phyloP scores from a whole-genome alignment of 1,140 invertebrate species.

The Orchesella cincta region DNA sequence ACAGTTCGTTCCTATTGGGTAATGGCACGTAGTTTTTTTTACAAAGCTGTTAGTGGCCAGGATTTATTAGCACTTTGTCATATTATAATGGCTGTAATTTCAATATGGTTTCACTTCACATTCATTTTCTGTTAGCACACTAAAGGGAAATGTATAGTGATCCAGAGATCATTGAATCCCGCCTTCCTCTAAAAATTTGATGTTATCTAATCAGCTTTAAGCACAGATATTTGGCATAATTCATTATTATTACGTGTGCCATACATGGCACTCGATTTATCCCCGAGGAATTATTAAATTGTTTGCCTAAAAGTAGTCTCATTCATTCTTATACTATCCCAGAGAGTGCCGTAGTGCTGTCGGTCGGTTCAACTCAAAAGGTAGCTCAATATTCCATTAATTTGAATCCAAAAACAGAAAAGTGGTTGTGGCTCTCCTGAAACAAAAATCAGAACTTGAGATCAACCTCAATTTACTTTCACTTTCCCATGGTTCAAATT shows the following conservation, averaged over 20 bases:
- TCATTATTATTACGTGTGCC: conserved; percentile 1
- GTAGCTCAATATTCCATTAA: not conserved
- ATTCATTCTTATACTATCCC: not conserved
- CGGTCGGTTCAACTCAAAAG: not conserved
- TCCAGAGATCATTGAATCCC: not conserved
- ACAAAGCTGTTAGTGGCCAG: too few relatives aligned
- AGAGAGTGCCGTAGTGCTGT: not conserved
- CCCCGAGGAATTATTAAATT: not conserved
- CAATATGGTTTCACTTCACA: not conserved
- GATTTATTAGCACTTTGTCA: too few relatives aligned
- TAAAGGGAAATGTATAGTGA: not conserved
- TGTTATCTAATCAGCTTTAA: not conserved
- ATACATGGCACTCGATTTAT: not conserved
- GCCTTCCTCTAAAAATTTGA: not conserved
- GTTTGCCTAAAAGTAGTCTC: not conserved
- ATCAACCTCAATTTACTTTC: conserved; percentile 7
- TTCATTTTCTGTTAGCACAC: not conserved
- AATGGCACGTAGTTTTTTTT: too few relatives aligned
- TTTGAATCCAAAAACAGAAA: not conserved
- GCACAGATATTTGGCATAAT: not conserved
- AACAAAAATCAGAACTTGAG: not conserved
- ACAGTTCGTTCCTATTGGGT: too few relatives aligned
- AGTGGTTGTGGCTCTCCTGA: not conserved
- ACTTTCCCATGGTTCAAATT: conserved; percentile 6
- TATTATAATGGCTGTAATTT: too few relatives aligned